A percentile compares a stretch with the other conserved stretches of the same genome.
Conservation (phyloP, 2,797 vertebrate genomes). For the Molothrus ater region DNA sequence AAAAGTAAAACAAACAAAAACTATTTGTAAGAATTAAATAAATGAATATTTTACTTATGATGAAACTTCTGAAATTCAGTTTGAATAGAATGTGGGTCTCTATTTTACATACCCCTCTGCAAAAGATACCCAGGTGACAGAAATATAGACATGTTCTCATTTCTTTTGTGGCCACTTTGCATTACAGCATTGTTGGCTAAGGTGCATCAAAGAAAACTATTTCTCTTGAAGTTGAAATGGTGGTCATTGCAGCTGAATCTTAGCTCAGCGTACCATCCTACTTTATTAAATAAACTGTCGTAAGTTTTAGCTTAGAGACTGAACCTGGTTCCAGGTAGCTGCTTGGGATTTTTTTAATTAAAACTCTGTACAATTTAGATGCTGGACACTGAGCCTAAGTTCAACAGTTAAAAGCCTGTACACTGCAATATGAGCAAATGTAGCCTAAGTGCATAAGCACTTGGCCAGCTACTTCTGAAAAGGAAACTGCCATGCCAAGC, state of each 20-base stretch:
- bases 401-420: background rate
- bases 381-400: background rate
- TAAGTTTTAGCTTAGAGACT: background rate
- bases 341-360: background rate
- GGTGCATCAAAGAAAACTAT: background rate
- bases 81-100: background rate
- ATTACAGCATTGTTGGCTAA: background rate
- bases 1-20: background rate
- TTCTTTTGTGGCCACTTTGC: background rate
- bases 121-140: background rate
- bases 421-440: background rate
- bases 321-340: background rate
- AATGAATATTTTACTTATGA: background rate
- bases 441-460: background rate
- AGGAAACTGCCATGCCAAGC: background rate
- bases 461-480: background rate
- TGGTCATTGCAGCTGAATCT: background rate
- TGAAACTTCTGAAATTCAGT: background rate
- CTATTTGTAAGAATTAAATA: background rate
- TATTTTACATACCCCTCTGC: background rate
- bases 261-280: background rate
- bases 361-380: background rate
- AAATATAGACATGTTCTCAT: background rate
- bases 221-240: background rate
- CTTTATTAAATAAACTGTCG: background rate